Conservation (phyloP, 2,797 vertebrate species). For the Alcedo quadribrachys region DNA sequence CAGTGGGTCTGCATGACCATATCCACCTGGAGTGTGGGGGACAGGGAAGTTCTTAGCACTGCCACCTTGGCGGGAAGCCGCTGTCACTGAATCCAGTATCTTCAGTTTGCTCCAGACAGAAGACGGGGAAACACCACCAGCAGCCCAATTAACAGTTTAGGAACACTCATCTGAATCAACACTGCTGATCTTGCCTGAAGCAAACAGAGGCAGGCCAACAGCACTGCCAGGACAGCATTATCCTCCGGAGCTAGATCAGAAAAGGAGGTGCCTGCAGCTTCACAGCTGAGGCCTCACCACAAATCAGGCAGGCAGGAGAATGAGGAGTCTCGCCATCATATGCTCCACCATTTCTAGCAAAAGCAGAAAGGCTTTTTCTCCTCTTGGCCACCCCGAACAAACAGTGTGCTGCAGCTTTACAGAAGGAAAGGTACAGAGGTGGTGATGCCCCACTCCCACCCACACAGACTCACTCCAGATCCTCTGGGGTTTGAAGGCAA, state of each 20-base stretch:
- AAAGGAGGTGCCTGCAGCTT: neutral
- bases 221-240: neutral
- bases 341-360: neutral
- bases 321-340: fast-evolving
- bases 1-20: neutral
- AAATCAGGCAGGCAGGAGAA: neutral
- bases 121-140: neutral
- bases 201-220: neutral
- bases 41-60: neutral
- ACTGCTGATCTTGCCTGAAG: neutral
- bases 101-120: conserved; percentile 5
- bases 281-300: fast-evolving
- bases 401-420: neutral
- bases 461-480: fast-evolving
- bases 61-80: neutral
- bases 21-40: fast-evolving
- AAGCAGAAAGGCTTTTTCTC: neutral
- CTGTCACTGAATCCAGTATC: neutral
- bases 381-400: neutral
- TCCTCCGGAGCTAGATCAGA: conserved; percentile 14
- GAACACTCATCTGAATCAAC: neutral
- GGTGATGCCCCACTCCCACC: neutral
- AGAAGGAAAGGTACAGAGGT: neutral
- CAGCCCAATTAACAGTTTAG: neutral
- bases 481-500: neutral